These are phyloP conservation scores for Drosophila yooni DNA, from an alignment of 2,888 invertebrate species.

Conservation along the genomic window DNA sequence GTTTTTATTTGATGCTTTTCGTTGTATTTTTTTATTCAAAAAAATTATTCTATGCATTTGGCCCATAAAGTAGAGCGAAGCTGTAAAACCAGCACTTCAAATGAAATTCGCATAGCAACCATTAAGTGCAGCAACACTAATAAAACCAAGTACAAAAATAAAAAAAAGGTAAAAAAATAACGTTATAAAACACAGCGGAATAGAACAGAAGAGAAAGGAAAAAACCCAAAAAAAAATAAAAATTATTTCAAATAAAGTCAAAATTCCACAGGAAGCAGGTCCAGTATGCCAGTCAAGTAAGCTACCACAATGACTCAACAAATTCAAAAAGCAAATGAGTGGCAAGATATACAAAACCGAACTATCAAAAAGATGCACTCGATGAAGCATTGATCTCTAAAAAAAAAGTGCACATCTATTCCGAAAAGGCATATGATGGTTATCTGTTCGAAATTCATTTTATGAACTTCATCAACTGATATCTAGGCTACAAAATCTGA, in stretches of 20 bases:
- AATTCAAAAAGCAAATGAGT: conserved; percentile 65
- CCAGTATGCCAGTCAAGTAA: conserved; percentile 7
- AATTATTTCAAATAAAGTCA: conserved; percentile 73
- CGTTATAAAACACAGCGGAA: conserved; percentile 14
- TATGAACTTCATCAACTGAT: not conserved
- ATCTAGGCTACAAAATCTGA: not conserved
- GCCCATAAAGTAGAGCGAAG: conserved; percentile 65
- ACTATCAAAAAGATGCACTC: conserved; percentile 19
- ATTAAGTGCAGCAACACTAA: conserved; percentile 59
- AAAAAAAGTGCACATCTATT: conserved; percentile 1
- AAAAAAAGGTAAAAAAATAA: conserved; percentile 3
- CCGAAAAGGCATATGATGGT: not conserved
- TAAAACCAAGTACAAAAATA: conserved; percentile 24
- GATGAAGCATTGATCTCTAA: not conserved
- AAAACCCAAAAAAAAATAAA: conserved; percentile 43
- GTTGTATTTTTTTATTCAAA: conserved; percentile 55
- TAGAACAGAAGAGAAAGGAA: not conserved
- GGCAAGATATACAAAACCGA: conserved; percentile 45
- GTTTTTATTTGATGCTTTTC: conserved; percentile 32
- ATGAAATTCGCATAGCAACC: conserved; percentile 65
- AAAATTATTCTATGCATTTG: conserved; percentile 70
- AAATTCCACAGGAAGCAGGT: conserved; percentile 60
- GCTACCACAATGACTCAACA: conserved; percentile 45
- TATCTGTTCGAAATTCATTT: not conserved
- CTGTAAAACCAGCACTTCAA: conserved; percentile 55